phyloP scores from a whole-genome alignment of 2,888 invertebrate genomes.

The Sarcophaga rosellei region DNA sequence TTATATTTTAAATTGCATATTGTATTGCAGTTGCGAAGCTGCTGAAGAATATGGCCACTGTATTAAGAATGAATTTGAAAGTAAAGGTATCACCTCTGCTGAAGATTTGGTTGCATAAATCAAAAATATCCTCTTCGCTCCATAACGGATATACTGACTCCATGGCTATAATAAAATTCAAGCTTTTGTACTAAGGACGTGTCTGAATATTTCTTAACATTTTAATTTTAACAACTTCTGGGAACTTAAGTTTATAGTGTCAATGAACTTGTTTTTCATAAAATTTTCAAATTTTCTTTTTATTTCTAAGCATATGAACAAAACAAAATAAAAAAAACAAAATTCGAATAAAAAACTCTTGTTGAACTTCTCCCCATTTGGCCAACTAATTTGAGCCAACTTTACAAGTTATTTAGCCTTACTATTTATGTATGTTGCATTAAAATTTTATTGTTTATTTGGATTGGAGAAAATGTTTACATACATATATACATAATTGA shows the following conservation, averaged over 20 bases:
- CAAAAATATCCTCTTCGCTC: slow-evolving; percentile 2
- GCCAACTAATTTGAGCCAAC: too few species aligned
- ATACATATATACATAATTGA: too few species aligned
- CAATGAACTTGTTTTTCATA: slow-evolving; percentile 13
- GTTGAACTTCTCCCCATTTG: background rate
- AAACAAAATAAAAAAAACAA: background rate
- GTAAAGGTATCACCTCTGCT: slow-evolving; percentile 70
- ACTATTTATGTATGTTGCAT: too few species aligned
- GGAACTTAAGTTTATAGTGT: slow-evolving; percentile 50
- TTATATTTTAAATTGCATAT: background rate
- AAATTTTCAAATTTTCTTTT: slow-evolving; percentile 3
- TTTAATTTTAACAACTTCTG: slow-evolving; percentile 8
- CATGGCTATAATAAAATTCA: background rate
- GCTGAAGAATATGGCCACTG: slow-evolving; percentile 75
- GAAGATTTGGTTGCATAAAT: slow-evolving; percentile 29
- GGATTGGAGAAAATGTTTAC: too few species aligned
- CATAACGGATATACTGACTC: background rate
- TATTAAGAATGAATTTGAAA: slow-evolving; percentile 72
- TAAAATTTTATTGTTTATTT: too few species aligned
- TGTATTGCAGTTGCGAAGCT: slow-evolving; percentile 75
- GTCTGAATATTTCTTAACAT: background rate
- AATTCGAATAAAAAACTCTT: background rate
- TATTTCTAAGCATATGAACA: slow-evolving; percentile 14
- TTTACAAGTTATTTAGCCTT: too few species aligned
- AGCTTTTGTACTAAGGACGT: slow-evolving; percentile 21